Evolutionary conservation across 2,797 vertebrate species (phyloP), one percentile per base, ranked within the genome.

Genomic region (Hippopotamyrus pictus): DNA sequence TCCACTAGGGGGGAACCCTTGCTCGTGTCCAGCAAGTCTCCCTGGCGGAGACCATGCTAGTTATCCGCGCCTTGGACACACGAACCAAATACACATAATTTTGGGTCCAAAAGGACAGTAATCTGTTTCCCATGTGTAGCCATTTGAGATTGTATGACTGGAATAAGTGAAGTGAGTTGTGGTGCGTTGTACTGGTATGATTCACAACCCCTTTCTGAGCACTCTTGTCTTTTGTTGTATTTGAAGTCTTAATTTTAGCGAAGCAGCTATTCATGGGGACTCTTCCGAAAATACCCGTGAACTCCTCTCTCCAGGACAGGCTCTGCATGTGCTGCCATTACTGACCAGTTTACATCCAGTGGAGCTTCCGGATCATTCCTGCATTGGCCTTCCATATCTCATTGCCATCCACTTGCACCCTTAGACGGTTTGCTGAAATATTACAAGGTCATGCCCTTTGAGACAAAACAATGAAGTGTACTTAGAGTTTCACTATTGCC

Each of bases 11-110:
- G 93, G 93, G 94, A 22, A 53, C 93, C 94, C 96, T 85, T 92
- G 96, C 96, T 91, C 95, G 95, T 91, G 96, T 92, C 96, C 96
- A 0, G 95, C 95, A 92, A 95, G 96, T 94, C 96, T 96, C 91
- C 96, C 96, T 93, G 95, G 96, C 92, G 95, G 96, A 88, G 94
- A 95, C 93, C 95, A 95, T 92, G 96, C 95, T 91, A 96, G 96
- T 2, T 95, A 97, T 94, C 96, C 96, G 94, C 96, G 96, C 93
- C 95, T 96, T 11, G 94, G 96, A 92, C 96, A 92, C 96, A 97
- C 96, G 96, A 93, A 96, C 96, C 90, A 97, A 97, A 93, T 96
- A 97, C 90, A 96, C 96, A 96, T 95, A 96, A 92, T 96, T 96
- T 96, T 33, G 96, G 96, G 91, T 97, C 96, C 93, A 95, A 96